Evolutionary conservation across 1,140 invertebrate species (phyloP).

Genomic region (Calephelis nemesis): DNA sequence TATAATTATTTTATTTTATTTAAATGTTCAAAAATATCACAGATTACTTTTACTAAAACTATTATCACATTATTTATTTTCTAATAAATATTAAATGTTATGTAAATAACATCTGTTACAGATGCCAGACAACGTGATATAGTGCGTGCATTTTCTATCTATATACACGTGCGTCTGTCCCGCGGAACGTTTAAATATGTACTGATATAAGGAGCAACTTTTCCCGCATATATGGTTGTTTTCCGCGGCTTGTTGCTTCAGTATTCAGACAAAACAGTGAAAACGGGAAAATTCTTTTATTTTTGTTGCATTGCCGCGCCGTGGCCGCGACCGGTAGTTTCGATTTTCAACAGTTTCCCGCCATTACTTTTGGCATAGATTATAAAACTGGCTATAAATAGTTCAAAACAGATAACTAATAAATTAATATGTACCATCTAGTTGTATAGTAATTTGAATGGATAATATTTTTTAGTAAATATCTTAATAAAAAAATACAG

Average conservation of each 20-base stretch:
- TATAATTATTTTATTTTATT: conserved; percentile 21
- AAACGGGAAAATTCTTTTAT: too few species aligned
- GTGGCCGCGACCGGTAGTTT: too few species aligned
- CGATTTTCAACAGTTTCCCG: too few species aligned
- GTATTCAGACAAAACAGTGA: too few species aligned
- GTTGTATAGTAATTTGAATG: too few species aligned
- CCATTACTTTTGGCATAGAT: too few species aligned
- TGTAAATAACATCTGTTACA: background rate
- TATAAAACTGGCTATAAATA: too few species aligned
- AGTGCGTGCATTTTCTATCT: conserved; percentile 29
- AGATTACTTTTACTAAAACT: conserved; percentile 32
- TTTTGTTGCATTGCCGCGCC: too few species aligned
- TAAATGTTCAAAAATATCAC: conserved; percentile 52
- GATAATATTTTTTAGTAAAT: too few species aligned
- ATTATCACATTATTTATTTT: conserved; percentile 31
- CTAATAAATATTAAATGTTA: conserved; percentile 19
- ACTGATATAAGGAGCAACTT: conserved; percentile 8
- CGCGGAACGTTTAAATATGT: conserved; percentile 1
- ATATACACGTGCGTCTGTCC: conserved; percentile 7
- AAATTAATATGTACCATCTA: too few species aligned
- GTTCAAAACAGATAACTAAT: too few species aligned
- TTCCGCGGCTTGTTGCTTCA: background rate
- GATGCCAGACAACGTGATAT: conserved; percentile 19
- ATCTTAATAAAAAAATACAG: too few species aligned
- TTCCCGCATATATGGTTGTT: conserved; percentile 15